Conservation (phyloP, 2,888 invertebrate genomes). For the Odontothrips loti region DNA sequence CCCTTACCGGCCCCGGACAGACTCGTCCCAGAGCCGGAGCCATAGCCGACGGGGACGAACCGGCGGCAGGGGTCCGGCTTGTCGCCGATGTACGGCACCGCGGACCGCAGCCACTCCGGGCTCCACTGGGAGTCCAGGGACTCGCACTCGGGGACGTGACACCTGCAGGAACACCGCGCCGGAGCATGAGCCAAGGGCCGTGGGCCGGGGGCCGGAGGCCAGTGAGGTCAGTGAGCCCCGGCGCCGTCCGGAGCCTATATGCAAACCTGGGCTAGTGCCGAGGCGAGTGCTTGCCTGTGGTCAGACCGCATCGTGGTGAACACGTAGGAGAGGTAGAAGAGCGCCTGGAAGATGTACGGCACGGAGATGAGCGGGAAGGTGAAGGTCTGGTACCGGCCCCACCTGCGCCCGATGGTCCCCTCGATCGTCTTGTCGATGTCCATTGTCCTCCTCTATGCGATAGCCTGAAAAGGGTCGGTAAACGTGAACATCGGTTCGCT, state of each 20-base stretch:
- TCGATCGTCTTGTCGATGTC: slow-evolving; percentile 35
- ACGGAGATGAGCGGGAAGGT: slow-evolving; percentile 35
- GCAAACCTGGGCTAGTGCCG: not conserved
- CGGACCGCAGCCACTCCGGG: slow-evolving; percentile 33
- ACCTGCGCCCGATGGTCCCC: slow-evolving; percentile 33
- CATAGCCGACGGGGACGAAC: slow-evolving; percentile 18
- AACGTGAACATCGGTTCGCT: too few relatives aligned
- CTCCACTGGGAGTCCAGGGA: not conserved
- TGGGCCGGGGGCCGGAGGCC: too few relatives aligned
- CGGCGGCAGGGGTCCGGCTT: not conserved
- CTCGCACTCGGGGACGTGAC: slow-evolving; percentile 34
- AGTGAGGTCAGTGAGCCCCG: too few relatives aligned
- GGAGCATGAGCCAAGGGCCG: too few relatives aligned
- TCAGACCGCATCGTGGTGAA: slow-evolving; percentile 35
- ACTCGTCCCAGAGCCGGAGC: not conserved
- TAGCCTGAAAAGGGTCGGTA: too few relatives aligned
- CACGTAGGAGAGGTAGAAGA: slow-evolving; percentile 34
- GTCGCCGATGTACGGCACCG: slow-evolving; percentile 32
- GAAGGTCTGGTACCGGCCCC: slow-evolving; percentile 36
- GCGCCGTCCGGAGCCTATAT: too few relatives aligned
- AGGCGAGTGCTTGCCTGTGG: slow-evolving; percentile 34
- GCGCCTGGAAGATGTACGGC: slow-evolving; percentile 35
- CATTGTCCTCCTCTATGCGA: not conserved
- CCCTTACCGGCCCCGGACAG: not conserved
- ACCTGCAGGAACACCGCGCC: slow-evolving; percentile 27